Evolutionary conservation across 2,888 invertebrate species (phyloP), one percentile per base, ranked within the genome.

Genomic region (Celastrina argiolus): DNA sequence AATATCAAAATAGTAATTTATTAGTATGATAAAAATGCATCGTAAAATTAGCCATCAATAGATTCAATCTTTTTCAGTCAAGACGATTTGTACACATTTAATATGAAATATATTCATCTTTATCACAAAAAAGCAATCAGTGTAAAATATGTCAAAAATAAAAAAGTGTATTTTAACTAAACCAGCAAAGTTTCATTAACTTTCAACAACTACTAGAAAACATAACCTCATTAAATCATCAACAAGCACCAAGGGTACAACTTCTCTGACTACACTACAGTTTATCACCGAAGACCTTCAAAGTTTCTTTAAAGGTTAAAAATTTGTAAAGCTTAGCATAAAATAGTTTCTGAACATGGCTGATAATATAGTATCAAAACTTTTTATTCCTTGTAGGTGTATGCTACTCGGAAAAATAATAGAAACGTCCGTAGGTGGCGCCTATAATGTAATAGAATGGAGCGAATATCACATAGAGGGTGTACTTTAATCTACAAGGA

Each of bases 11-110:
- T 64, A 64, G 45, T 51, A 45, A 45, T 64, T 64, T 64, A 28
- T 42, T 31, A 66, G 18, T 42, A 66, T 61, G 61, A 61, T 61
- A 66, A 65, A 66, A 66, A 66, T 66, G 65, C 65, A 66, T 58
- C 65, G 41, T 58, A 42, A 66, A 66, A 58, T 41, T 59, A 66
- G 58, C 65, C 18, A 36, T 66, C 42, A 28, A 58, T 59, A 59
- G 65, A 58, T 66, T 66, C 39, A 66, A 66, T 59, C 51, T 65
- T 16, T 58, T 42, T 39, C 61, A 36, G 61, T 61, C 61, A 36
- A 61, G 36, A 36, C 36, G 26, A 61, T 61, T 61, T 61, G 61
- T 61, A 61, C 61, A 61, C 31, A 58, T 61, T 61, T 36, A 61
- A 36, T 61, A 39, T 61, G 61, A 61, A 61, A 61, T 22, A 61